A percentile compares a stretch with the other conserved stretches of the same genome.
Conservation (phyloP, 2,888 invertebrate genomes). For the Ophion ellenae region DNA sequence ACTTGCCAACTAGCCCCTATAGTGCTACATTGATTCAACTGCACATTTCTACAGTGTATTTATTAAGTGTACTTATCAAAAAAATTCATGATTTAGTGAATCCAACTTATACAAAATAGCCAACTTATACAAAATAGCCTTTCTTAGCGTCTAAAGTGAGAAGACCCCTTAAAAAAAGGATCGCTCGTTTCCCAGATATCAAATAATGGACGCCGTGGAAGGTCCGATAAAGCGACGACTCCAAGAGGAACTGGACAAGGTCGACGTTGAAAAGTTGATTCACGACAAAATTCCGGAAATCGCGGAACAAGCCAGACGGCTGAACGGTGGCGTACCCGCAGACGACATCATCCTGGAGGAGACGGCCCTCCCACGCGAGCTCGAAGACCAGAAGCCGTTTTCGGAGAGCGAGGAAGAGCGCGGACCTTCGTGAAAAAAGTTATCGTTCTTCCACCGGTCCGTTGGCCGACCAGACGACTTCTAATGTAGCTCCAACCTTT, state of each 20-base stretch:
- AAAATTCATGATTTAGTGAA: no score
- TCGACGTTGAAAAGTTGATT: conserved; percentile 90
- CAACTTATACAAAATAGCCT: no score
- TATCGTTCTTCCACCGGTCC: not conserved
- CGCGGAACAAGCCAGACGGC: conserved; percentile 85
- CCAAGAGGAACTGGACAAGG: conserved; percentile 89
- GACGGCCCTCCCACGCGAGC: conserved; percentile 64
- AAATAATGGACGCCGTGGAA: conserved; percentile 94
- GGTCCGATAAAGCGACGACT: conserved; percentile 90
- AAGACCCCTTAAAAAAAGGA: not conserved
- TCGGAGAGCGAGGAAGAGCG: conserved; percentile 82
- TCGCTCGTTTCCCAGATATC: conserved; percentile 84
- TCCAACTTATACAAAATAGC: no score
- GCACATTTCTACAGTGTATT: no score
- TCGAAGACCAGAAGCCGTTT: conserved; percentile 76
- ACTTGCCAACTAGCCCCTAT: no score
- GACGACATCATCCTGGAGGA: conserved; percentile 78
- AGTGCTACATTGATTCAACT: no score
- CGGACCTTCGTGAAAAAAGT: conserved; percentile 71
- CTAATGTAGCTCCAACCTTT: not conserved
- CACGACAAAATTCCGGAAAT: conserved; percentile 89
- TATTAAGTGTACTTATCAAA: no score
- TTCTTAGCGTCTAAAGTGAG: no score
- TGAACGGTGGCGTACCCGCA: conserved; percentile 74
- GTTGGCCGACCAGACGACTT: not conserved